Conservation (phyloP, 1,140 invertebrate genomes). For the Schlechtendalia chinensis region DNA sequence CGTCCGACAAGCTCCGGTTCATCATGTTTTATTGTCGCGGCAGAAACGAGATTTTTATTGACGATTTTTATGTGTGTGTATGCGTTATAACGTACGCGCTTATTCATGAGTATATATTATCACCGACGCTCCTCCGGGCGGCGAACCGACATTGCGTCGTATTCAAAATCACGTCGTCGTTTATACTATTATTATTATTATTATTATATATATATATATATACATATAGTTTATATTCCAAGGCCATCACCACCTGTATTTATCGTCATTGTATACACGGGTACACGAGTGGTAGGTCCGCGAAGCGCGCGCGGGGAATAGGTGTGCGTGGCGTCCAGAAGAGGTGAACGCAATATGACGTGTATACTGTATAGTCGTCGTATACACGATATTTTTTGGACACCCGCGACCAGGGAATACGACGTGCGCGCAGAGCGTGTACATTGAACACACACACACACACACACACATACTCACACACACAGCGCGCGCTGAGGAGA, state of each 20-base stretch:
- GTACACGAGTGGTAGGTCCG: not conserved
- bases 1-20: not conserved
- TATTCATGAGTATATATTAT: slow-evolving; percentile 32
- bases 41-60: slow-evolving; percentile 29
- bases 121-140: slow-evolving; percentile 8
- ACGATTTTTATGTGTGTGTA: not conserved
- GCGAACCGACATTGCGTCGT: slow-evolving; percentile 14
- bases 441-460: not conserved
- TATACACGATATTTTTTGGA: slow-evolving; percentile 24
- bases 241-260: not conserved
- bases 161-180: slow-evolving; percentile 31
- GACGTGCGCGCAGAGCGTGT: too few relatives aligned
- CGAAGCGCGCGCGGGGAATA: not conserved
- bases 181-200: slow-evolving; percentile 19
- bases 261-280: not conserved
- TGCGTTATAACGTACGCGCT: not conserved
- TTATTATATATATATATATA: not conserved
- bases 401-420: slow-evolving; percentile 1
- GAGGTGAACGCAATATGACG: not conserved
- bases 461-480: too few relatives aligned
- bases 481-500: not conserved
- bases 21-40: not conserved
- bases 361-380: not conserved
- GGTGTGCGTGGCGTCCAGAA: not conserved
- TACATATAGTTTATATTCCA: slow-evolving; percentile 24